Percentiles rank a stretch among this genome's conserved stretches.
Evolutionary conservation across 1,140 invertebrate genomes (phyloP).

Genomic region (Helicoverpa armigera): DNA sequence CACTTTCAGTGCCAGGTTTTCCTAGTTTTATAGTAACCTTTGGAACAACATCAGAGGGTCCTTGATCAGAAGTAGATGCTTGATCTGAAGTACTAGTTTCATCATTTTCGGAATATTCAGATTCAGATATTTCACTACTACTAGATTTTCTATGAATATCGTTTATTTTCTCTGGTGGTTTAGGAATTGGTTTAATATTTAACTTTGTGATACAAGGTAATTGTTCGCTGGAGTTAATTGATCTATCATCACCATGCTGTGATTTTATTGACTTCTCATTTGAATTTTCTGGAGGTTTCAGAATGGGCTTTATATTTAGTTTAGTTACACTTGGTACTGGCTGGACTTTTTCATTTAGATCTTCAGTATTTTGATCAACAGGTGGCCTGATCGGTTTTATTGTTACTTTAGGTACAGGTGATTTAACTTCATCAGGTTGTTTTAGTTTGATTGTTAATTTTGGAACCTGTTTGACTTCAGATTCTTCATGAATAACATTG

Average conservation of each 20-base stretch:
- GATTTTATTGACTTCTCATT: constrained; percentile 51
- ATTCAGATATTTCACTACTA: constrained; percentile 85
- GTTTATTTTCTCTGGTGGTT: constrained; percentile 80
- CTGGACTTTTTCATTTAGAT: constrained; percentile 50
- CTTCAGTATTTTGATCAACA: constrained; percentile 47
- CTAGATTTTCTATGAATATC: constrained; percentile 81
- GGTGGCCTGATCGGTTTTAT: constrained; percentile 81
- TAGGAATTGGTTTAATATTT: constrained; percentile 82
- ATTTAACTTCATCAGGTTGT: constrained; percentile 75
- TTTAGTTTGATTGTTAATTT: constrained; percentile 82
- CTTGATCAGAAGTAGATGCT: constrained; percentile 78
- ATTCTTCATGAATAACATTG: constrained; percentile 49
- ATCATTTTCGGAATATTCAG: constrained; percentile 85
- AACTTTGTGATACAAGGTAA: constrained; percentile 79
- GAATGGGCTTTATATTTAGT: constrained; percentile 71
- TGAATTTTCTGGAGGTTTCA: constrained; percentile 59
- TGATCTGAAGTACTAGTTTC: constrained; percentile 83
- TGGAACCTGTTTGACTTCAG: constrained; percentile 75
- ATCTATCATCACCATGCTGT: constrained; percentile 40
- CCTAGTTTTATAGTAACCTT: constrained; percentile 84
- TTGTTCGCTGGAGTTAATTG: constrained; percentile 58
- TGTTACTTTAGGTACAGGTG: constrained; percentile 79
- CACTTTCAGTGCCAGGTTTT: constrained; percentile 80
- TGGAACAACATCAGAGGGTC: constrained; percentile 73
- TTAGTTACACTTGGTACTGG: constrained; percentile 65